A percentile compares a stretch with the other conserved stretches of the same genome.
Evolutionary conservation across 2,888 invertebrate species (phyloP).

Genomic region (Diachrysia chrysitis): DNA sequence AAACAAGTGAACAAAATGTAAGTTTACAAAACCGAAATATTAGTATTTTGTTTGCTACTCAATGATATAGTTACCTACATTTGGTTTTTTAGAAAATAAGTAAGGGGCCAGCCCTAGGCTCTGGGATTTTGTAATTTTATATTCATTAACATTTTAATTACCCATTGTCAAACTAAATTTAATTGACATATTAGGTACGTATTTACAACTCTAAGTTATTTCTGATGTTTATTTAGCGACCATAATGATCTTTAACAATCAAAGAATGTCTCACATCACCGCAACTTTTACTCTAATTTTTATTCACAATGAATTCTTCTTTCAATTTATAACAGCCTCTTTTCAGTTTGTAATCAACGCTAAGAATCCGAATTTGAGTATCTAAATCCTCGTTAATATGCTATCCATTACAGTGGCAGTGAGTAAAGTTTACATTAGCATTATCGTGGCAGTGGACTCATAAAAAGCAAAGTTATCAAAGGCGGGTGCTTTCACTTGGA

Average conservation of each 20-base stretch:
- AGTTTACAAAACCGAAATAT: no score
- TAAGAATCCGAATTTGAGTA: constrained; percentile 48
- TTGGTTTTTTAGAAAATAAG: no score
- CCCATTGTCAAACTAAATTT: no score
- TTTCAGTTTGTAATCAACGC: constrained; percentile 49
- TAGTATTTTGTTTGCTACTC: no score
- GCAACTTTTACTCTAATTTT: background rate
- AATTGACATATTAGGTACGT: no score
- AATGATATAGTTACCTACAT: no score
- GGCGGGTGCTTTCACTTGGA: constrained; percentile 73
- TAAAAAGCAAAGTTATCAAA: constrained; percentile 82
- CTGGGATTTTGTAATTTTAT: no score
- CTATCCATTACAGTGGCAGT: constrained; percentile 53
- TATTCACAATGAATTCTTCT: constrained; percentile 8
- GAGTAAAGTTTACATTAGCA: constrained; percentile 62
- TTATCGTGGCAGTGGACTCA: constrained; percentile 64
- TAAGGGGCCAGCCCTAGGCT: no score
- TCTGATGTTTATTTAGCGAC: background rate
- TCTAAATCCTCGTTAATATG: constrained; percentile 56
- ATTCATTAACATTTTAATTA: no score
- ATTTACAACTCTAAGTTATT: no score
- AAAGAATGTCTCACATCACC: background rate
- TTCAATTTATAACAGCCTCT: constrained; percentile 36
- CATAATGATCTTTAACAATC: no score
- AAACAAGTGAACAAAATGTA: no score